Evolutionary conservation across 2,797 vertebrate genomes (phyloP), one percentile per base, ranked within the genome.

Genomic region (Anolis apletophallus): DNA sequence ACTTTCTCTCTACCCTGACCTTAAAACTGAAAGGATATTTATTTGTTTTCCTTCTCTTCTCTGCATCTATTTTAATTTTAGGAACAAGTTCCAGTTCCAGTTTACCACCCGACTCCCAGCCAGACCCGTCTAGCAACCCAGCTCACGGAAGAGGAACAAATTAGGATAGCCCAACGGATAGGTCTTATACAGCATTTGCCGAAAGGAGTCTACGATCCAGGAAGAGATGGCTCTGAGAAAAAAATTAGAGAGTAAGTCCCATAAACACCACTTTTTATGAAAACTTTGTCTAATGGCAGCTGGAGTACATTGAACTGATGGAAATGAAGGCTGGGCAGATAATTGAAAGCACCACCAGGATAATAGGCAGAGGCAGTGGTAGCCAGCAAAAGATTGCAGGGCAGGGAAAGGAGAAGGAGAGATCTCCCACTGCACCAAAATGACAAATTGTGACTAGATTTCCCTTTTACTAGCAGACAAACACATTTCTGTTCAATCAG

Each of bases 141-240:
- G 92, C 96, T 98, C 92, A 98, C 98, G 0, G 97, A 98, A 86
- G 98, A 98, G 92, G 98, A 98, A 91, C 98, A 98, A 84, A 97
- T 98, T 92, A 94, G 98, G 81, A 98, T 98, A 85, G 98, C 97
- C 86, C 98, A 98, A 94, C 93, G 97, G 80, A 98, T 98, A 91
- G 98, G 98, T 91, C 98, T 98, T 93, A 98, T 98, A 92, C 98
- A 98, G 94, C 98, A 98, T 92, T 96, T 98, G 26, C 98, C 98
- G 73, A 97, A 96, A 84, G 98, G 98, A 52, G 97, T 98, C 92
- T 98, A 98, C 83, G 98, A 98, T 85, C 97, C 97, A 71, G 97
- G 97, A 64, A 95, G 97, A 89, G 97, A 98, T 14, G 97, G 97
- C 94, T 97, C 97, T 1, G 97, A 98, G 94, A 98, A 98, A 94